Percentiles rank a stretch among this genome's conserved stretches.
phyloP scores from a whole-genome alignment of 2,888 invertebrate genomes.

The Pandemis corylana region DNA sequence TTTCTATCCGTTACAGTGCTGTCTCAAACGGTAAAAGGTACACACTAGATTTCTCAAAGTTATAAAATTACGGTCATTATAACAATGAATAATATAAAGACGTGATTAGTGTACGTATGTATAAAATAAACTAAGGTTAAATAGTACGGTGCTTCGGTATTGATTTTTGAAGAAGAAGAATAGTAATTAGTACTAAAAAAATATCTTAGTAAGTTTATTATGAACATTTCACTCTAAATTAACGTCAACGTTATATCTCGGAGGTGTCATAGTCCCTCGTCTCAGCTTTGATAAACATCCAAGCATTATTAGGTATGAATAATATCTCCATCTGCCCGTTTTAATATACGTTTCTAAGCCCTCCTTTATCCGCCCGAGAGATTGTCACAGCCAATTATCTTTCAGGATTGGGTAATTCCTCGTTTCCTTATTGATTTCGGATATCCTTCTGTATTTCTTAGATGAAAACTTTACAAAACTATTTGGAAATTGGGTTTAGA shows the following conservation, averaged over 20 bases:
- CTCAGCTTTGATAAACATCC: slow-evolving; percentile 24
- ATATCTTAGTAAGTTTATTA: too few relatives aligned
- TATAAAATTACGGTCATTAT: too few relatives aligned
- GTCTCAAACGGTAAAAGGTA: too few relatives aligned
- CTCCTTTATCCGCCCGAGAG: slow-evolving; percentile 27
- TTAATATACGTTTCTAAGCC: slow-evolving; percentile 35
- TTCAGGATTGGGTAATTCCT: slow-evolving; percentile 29
- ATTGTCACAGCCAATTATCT: slow-evolving; percentile 36
- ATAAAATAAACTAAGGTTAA: too few relatives aligned
- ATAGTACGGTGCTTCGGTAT: too few relatives aligned
- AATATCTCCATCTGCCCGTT: slow-evolving; percentile 32
- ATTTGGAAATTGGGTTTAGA: neutral
- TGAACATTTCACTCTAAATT: neutral
- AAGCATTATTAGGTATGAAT: slow-evolving; percentile 21
- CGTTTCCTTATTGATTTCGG: slow-evolving; percentile 3
- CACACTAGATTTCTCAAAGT: too few relatives aligned
- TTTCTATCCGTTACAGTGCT: too few relatives aligned
- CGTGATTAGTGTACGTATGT: too few relatives aligned
- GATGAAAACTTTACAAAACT: neutral
- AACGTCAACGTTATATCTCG: neutral
- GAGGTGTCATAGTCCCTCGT: neutral
- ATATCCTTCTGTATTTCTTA: neutral
- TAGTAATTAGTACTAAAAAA: too few relatives aligned
- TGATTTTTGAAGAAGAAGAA: too few relatives aligned
- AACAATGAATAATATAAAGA: too few relatives aligned